Evolutionary conservation across 1,140 invertebrate species (phyloP), one percentile per base, ranked within the genome.

Genomic region (Pseudobourletiella spinata): DNA sequence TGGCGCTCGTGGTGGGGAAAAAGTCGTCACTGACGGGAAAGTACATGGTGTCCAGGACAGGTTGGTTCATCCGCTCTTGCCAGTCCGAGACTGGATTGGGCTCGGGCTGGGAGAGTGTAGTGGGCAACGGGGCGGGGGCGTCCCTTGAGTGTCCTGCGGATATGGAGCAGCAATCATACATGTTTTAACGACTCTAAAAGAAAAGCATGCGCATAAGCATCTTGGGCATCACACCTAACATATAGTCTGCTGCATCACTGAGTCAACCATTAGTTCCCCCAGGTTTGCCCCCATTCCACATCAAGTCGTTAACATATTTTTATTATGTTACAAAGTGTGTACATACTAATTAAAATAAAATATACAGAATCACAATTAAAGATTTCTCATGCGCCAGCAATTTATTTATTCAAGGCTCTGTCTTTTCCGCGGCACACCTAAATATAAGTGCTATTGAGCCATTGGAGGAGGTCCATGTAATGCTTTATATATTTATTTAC

Each of bases 31-130:
- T 30, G 25, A 32, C 30, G 32, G 63, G 48, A 32, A 63, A 64
- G 25, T 55, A 63, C 1, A 18, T 30, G 30, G 67, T 57, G 50
- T 69, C 67, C 1, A n/a, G 16, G 3, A 64, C 16, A 1, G 67
- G 61, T 46, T 69, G 67, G 48, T 65, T 66, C 64, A 69, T 64
- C 20, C 64, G 30, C 14, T 63, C 57, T 46, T 69, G 67, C 67
- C 67, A 69, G 56, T 69, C 67, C n/a, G 66, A 63, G 1, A 61
- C 28, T 1, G 63, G 60, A 22, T 54, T 32, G 20, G 50, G 26
- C n/a, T 64, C 48, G 4, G 16, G 8, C 2, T 25, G 14, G 16
- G 14, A 3, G 25, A 26, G 48, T n/a, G n/a, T n/a, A n/a, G n/a
- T n/a, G 24, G 48, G 48, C 14, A 26, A 8, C 4, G 48, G 22